phyloP scores from a whole-genome alignment of 2,888 invertebrate genomes.

The Xestia c-nigrum region DNA sequence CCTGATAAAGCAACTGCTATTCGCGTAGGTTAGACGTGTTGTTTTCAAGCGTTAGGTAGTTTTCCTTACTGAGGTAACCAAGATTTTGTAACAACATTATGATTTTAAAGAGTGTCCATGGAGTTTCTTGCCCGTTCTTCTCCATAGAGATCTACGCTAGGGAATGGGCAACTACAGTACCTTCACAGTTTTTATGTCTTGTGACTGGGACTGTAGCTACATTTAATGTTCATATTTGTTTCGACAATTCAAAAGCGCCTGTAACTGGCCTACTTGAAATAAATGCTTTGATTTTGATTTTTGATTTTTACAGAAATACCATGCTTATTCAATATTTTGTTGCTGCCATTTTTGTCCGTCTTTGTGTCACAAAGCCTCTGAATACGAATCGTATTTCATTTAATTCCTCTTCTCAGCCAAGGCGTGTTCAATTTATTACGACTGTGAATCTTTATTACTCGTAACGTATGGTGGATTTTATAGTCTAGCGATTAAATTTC shows the following conservation, averaged over 20 bases:
- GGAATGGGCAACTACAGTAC: too few relatives aligned
- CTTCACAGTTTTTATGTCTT: too few relatives aligned
- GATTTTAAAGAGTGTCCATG: too few relatives aligned
- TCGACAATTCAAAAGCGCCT: too few relatives aligned
- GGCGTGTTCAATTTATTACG: slow-evolving; percentile 35
- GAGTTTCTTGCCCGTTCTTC: too few relatives aligned
- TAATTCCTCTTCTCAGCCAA: not conserved
- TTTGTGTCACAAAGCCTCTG: not conserved
- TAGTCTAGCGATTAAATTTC: slow-evolving; percentile 24
- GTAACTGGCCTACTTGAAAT: too few relatives aligned
- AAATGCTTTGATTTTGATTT: too few relatives aligned
- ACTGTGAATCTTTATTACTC: slow-evolving; percentile 38
- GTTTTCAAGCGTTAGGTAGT: not conserved
- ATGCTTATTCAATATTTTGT: not conserved
- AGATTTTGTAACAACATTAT: too few relatives aligned
- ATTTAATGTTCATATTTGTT: too few relatives aligned
- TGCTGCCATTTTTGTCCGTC: not conserved
- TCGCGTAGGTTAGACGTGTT: not conserved
- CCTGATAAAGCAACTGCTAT: not conserved
- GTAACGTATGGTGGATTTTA: slow-evolving; percentile 19
- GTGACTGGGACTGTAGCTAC: too few relatives aligned
- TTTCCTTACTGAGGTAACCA: too few relatives aligned
- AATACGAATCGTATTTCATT: slow-evolving; percentile 4
- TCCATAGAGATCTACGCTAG: too few relatives aligned
- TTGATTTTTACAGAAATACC: not conserved